phyloP scores from a whole-genome alignment of 2,113 vertebrate genomes.

The Puffinus mauretanicus region DNA sequence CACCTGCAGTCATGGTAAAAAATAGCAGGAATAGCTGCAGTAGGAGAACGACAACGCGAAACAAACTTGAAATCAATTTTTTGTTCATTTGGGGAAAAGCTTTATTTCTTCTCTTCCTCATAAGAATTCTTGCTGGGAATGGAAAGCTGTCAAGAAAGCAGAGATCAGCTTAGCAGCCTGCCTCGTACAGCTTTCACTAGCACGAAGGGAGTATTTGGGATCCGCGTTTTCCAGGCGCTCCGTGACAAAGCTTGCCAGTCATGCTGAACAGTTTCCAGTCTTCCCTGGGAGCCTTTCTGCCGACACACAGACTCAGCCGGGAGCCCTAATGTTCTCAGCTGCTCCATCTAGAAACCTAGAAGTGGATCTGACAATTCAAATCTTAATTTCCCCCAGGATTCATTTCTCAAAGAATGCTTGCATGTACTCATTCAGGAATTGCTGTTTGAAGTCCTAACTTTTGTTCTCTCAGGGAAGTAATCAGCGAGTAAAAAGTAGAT shows the following conservation, averaged over 20 bases:
- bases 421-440: rapidly evolving
- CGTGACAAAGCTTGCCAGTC: not conserved
- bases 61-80: not conserved
- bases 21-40: not conserved
- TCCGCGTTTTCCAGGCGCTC: not conserved
- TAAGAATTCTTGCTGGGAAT: not conserved
- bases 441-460: not conserved
- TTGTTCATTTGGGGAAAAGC: not conserved
- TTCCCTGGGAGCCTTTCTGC: not conserved
- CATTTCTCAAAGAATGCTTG: not conserved
- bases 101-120: not conserved
- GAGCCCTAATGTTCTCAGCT: not conserved
- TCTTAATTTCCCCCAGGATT: not conserved
- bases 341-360: not conserved
- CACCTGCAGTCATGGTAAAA: not conserved
- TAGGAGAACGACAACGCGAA: rapidly evolving
- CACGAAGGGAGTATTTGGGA: not conserved
- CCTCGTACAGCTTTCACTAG: not conserved
- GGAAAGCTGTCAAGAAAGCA: not conserved
- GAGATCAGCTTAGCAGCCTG: not conserved
- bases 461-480: not conserved
- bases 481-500: not conserved
- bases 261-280: not conserved
- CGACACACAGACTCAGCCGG: not conserved
- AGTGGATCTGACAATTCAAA: not conserved